Base-by-base conservation (phyloP, 2,888 invertebrate species). In the Acleris holmiana region DNA sequence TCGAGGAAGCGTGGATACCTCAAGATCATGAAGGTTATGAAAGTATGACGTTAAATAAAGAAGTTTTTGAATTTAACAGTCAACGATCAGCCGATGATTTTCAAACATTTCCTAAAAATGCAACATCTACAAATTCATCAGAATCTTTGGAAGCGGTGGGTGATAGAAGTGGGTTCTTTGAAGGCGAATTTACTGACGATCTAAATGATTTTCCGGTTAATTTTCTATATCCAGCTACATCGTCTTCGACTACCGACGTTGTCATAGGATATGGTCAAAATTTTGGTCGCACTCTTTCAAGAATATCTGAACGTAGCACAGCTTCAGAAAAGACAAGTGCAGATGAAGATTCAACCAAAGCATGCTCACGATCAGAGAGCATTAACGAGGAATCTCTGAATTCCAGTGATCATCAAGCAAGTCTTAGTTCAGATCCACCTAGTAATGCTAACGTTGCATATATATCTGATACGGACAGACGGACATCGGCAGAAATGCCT, bases 271-370 rank as follows among this genome's bases (percentile, higher is more conserved):
- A 96, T 76, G 95, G 95, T 7, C 94, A 95, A 66, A 95, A 95
- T 50, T 97, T 96, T 85, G 95, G 95, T 0, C 93, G 97, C 49
- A 97, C 97, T 0, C 91, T 97, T 29, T 97, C 97, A 0, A 93
- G 97, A 68, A 98, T 98, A 78, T 97, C 97, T 0, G 98, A 98
- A 86, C 93, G 97, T 49, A 97, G 97, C 71, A 97, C 97, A 10
- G 97, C 97, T 13, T 97, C 97, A 0, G 97, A 97, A 81, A 97
- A 97, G 83, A 96, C 96, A 2, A 97, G 97, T 77, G 95, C 96
- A 68, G 95, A 97, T 76, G 97, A 97, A 81, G 97, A 97, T 88
- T 96, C 96, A 0, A 97, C 97, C 35, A 97, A 97, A 85, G 97
- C 96, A 4, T 96, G 96, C 68, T 96, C 97, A 2, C 94, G 96